Conservation (phyloP, 2,113 vertebrate species). For the Gymnarchus niloticus region DNA sequence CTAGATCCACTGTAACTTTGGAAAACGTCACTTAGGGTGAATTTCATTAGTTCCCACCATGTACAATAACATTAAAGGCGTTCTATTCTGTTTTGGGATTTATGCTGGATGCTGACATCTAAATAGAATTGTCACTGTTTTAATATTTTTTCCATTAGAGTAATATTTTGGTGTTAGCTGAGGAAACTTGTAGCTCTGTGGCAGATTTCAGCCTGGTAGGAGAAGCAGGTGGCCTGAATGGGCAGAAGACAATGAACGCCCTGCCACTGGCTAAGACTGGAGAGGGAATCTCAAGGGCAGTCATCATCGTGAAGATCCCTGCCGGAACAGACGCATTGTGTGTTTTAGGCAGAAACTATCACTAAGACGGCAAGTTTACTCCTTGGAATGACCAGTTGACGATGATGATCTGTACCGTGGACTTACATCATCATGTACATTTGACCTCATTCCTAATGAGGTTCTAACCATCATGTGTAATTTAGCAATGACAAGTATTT, state of each 20-base stretch:
- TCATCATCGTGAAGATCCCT: not conserved
- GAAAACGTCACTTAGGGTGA: too few species aligned
- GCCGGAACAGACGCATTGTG: not conserved
- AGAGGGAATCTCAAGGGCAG: not conserved
- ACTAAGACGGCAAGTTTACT: not conserved
- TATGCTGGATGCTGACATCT: not conserved
- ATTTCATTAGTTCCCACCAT: too few species aligned
- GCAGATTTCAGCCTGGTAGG: not conserved
- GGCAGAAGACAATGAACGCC: not conserved
- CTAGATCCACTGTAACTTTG: too few species aligned
- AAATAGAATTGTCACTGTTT: not conserved
- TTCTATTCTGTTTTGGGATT: too few species aligned
- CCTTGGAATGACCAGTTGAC: not conserved
- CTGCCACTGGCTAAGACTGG: not conserved
- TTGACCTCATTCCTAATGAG: not conserved
- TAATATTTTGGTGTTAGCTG: not conserved
- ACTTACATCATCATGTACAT: too few species aligned
- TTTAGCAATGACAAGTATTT: not conserved
- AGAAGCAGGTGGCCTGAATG: not conserved
- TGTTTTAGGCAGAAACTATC: not conserved
- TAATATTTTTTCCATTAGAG: not conserved
- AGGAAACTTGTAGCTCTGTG: not conserved
- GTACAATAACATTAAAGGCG: too few species aligned
- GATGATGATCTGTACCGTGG: too few species aligned
- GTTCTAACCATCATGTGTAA: not conserved